These are phyloP conservation scores for Myiopsitta monachus DNA, from an alignment of 2,113 vertebrate genomes.

Conservation along the genomic window DNA sequence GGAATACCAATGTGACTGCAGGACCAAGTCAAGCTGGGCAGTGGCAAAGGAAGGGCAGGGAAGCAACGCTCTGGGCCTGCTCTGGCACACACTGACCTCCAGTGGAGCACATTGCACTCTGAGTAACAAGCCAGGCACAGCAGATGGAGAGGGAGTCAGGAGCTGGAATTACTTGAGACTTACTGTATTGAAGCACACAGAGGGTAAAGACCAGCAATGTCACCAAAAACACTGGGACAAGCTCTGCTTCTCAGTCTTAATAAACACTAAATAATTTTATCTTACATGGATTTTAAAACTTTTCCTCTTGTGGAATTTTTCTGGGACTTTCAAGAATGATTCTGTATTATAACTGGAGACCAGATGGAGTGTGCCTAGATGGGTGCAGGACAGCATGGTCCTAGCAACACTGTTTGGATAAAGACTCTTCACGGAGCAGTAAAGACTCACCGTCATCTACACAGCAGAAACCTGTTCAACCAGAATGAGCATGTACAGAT, in stretches of 20 bases:
- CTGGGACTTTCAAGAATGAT: neutral
- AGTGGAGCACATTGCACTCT: neutral
- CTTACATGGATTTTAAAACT: neutral
- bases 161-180: neutral
- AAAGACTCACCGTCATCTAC: neutral
- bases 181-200: neutral
- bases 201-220: neutral
- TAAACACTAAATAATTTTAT: neutral
- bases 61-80: rapidly evolving
- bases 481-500: neutral
- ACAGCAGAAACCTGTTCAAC: neutral
- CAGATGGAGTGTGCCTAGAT: neutral
- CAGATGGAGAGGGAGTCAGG: neutral
- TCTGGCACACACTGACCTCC: neutral
- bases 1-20: neutral
- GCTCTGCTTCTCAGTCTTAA: neutral
- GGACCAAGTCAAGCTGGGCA: neutral
- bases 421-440: neutral
- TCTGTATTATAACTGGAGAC: neutral
- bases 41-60: neutral
- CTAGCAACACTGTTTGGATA: neutral
- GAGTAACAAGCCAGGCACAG: neutral
- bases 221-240: neutral
- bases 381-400: neutral
- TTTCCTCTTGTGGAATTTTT: neutral